These are phyloP conservation scores for Tachystola acroxantha DNA, from an alignment of 2,888 invertebrate genomes.

Conservation along the genomic window DNA sequence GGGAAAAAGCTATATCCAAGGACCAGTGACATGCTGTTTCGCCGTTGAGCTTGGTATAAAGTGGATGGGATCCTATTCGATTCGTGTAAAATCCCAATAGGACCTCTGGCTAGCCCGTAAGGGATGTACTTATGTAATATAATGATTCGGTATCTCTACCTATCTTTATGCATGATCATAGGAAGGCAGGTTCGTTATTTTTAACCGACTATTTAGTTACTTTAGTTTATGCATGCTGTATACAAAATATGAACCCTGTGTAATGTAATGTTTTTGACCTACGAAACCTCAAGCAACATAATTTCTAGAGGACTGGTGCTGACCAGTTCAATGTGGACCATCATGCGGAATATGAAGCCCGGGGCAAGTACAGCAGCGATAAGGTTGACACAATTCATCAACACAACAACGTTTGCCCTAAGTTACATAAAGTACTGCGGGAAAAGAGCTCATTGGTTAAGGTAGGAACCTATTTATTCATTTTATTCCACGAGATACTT, in stretches of 20 bases:
- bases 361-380: background rate
- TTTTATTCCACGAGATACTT: background rate
- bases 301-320: constrained; percentile 6
- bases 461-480: constrained; percentile 1
- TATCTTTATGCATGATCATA: no score
- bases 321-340: constrained; percentile 2
- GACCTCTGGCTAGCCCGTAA: no score
- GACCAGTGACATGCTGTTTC: no score
- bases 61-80: no score
- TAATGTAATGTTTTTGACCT: no score
- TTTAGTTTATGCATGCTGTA: no score
- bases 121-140: no score
- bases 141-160: no score
- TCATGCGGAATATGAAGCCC: background rate
- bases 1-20: no score
- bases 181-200: background rate
- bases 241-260: background rate
- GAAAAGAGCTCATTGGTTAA: constrained; percentile 2
- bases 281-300: no score
- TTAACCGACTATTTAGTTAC: background rate
- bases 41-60: no score
- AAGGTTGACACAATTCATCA: background rate
- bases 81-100: no score
- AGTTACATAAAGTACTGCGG: constrained; percentile 1
- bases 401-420: constrained; percentile 3